phyloP scores from a whole-genome alignment of 2,113 vertebrate species.

The Macroglossus sobrinus region DNA sequence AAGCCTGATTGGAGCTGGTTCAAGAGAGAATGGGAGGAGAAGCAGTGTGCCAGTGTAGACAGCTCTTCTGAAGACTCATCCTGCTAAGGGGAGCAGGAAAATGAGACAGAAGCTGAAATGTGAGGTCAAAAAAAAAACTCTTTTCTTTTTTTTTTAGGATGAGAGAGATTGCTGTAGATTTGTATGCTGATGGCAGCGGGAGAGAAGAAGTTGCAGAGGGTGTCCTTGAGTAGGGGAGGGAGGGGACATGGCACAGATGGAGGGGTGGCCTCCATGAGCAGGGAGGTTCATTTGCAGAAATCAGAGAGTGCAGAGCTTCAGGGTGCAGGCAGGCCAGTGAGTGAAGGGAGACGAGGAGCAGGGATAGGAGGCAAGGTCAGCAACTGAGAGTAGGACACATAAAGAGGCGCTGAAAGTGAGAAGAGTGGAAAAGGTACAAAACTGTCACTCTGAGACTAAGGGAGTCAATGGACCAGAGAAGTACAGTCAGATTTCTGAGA shows the following conservation, averaged over 20 bases:
- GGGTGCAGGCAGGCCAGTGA: not conserved
- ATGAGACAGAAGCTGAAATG: not conserved
- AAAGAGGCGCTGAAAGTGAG: not conserved
- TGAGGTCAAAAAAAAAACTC: not conserved
- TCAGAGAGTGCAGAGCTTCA: accelerated
- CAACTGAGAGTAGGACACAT: not conserved
- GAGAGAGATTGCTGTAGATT: not conserved
- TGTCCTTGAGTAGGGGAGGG: not conserved
- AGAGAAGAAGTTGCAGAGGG: not conserved
- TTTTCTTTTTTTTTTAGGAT: not conserved
- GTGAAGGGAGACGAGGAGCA: not conserved
- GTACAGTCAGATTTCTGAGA: not conserved
- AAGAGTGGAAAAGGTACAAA: not conserved
- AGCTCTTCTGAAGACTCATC: not conserved
- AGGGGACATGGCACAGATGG: not conserved
- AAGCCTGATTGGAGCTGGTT: not conserved
- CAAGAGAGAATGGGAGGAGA: not conserved
- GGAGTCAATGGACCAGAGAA: not conserved
- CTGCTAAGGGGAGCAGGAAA: not conserved
- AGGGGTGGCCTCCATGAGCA: not conserved
- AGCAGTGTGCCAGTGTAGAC: not conserved
- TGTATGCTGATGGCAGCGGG: not conserved
- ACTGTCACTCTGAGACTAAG: not conserved
- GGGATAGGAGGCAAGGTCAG: not conserved
- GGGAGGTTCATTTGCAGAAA: not conserved